These are phyloP conservation scores for Nothocercus nigrocapillus DNA, from an alignment of 2,113 vertebrate species.

Conservation along the genomic window DNA sequence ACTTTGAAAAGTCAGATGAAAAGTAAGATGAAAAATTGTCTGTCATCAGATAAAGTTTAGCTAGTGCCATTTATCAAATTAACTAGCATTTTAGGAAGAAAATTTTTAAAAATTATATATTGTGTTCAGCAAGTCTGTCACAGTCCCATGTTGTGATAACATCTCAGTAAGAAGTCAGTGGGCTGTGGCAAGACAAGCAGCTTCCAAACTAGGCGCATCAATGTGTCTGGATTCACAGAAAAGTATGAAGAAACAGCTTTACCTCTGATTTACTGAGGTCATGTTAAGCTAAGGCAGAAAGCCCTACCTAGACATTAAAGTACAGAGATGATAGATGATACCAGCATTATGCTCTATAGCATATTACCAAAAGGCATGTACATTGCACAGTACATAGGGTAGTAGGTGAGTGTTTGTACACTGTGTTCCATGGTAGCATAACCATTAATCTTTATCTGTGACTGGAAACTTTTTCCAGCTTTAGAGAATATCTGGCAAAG, in stretches of 20 bases:
- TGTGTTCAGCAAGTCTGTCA: background rate
- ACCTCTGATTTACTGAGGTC: background rate
- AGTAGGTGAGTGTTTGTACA: constrained; percentile 1
- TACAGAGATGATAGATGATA: background rate
- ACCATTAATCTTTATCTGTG: constrained; percentile 44
- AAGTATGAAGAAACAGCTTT: background rate
- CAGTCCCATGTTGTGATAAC: background rate
- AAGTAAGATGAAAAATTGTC: background rate
- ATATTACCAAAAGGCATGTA: background rate
- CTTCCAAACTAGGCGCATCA: background rate
- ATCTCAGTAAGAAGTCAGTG: background rate
- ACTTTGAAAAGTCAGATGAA: too few relatives aligned
- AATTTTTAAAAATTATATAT: background rate
- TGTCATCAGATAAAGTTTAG: background rate
- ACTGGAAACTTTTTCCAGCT: constrained; percentile 45
- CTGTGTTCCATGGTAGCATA: background rate
- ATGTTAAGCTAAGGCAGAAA: background rate
- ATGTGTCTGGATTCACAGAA: background rate
- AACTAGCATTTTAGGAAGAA: background rate
- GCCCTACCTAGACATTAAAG: background rate
- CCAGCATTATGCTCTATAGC: background rate
- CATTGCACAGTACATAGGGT: background rate
- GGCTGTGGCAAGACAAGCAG: accelerated
- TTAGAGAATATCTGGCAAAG: constrained; percentile 50
- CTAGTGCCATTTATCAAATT: background rate